A percentile compares a stretch with the other conserved stretches of the same genome.
Evolutionary conservation across 2,797 vertebrate genomes (phyloP).

Genomic region (Iguana delicatissima): DNA sequence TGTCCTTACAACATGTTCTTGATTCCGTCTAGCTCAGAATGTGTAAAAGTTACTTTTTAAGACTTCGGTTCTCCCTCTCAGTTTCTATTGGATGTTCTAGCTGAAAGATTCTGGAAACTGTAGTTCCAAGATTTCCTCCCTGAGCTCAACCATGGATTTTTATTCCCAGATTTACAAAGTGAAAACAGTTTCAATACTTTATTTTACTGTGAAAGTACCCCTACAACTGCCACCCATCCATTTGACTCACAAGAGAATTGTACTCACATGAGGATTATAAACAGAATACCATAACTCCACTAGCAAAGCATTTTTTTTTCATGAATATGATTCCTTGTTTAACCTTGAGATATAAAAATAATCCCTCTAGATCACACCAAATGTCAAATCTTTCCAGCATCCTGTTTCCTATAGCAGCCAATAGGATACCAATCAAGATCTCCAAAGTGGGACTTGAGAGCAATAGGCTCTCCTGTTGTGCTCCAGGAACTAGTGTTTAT

Average conservation of each 20-base stretch:
- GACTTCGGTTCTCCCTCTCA: too few relatives aligned
- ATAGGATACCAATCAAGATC: background rate
- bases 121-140: background rate
- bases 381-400: background rate
- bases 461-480: background rate
- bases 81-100: too few relatives aligned
- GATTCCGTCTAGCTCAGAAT: too few relatives aligned
- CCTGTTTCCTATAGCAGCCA: background rate
- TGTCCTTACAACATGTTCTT: constrained; percentile 29
- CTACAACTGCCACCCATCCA: background rate
- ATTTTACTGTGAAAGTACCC: background rate
- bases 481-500: background rate
- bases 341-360: background rate
- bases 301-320: background rate
- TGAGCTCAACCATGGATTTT: too few relatives aligned
- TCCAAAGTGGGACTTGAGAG: background rate
- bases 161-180: background rate
- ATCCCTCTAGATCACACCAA: background rate
- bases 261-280: background rate
- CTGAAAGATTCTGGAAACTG: too few relatives aligned
- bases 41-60: too few relatives aligned
- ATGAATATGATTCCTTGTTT: background rate
- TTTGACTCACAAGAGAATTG: background rate
- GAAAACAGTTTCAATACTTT: background rate
- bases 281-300: background rate